Evolutionary conservation across 1,140 invertebrate genomes (phyloP).

Genomic region (Euwallacea similis): DNA sequence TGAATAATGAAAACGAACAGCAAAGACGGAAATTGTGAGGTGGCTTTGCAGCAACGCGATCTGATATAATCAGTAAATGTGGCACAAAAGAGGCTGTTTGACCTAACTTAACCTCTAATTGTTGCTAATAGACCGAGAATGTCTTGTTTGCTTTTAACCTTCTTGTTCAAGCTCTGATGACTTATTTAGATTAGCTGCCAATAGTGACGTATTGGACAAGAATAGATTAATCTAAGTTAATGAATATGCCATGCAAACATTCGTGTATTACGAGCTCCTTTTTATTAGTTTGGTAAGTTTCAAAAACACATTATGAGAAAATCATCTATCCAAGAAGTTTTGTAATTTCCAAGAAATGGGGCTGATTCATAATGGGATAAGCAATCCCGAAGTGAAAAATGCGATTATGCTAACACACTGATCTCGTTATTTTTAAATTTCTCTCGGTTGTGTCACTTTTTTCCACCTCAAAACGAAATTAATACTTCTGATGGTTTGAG

Average conservation of each 20-base stretch:
- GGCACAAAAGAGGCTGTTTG: constrained; percentile 5
- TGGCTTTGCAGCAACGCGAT: not conserved
- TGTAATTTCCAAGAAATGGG: not conserved
- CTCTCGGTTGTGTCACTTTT: not conserved
- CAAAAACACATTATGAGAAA: not conserved
- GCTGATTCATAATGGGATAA: constrained; percentile 8
- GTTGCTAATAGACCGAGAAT: constrained; percentile 21
- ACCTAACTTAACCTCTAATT: constrained; percentile 25
- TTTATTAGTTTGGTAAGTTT: no score
- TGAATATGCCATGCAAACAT: no score
- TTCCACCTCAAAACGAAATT: not conserved
- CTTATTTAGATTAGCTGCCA: constrained; percentile 10
- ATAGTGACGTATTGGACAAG: no score
- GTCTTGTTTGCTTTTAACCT: constrained; percentile 6
- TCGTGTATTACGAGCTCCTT: no score
- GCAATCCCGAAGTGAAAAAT: not conserved
- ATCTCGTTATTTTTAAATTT: not conserved
- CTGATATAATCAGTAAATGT: constrained; percentile 11
- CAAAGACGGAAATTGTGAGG: not conserved
- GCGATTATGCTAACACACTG: constrained; percentile 6
- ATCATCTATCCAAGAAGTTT: not conserved
- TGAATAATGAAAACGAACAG: not conserved
- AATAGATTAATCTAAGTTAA: no score
- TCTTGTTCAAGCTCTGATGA: not conserved
- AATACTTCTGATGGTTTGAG: not conserved